Evolutionary conservation across 2,888 invertebrate species (phyloP), one percentile per base, ranked within the genome.

Genomic region (Phyto melanocephala): DNA sequence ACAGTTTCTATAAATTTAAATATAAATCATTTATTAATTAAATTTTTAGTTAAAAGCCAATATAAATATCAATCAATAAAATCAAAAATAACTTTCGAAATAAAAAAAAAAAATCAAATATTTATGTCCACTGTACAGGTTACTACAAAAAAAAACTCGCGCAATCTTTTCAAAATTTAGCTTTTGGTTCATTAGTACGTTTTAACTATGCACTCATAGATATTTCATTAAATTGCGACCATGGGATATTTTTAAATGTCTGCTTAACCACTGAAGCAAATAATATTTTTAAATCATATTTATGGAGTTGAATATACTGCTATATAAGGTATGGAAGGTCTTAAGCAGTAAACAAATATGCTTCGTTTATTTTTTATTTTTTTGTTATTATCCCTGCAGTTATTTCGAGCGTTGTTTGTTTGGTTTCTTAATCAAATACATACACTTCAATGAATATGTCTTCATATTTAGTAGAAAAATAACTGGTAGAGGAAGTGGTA

Each of bases 381-480:
- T 42, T 63, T 47, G 17, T 22, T 56, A 79, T 65, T 72, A 65
- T 65, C 58, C 42, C 72, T 42, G 58, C 58, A 74, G 58, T 79
- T 67, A 65, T 75, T 35, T 56, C 58, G 33, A 42, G 35, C 37
- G 65, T 50, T 58, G 70, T 74, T 81, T 62, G 77, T 37, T 28
- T 77, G 67, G 37, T 60, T 22, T 40, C 75, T 71, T 79, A 82
- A 82, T 82, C 82, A 82, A 82, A 79, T 82, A 54, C 47, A 60
- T 71, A 71, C 78, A 79, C 82, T 82, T 79, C 78, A 75, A 65
- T 82, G 75, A 82, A 79, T 79, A 79, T 75, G 45, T 79, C 78
- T 70, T 70, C 42, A 47, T 65, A 78, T 80, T 74, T 80, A 68
- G 67, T 60, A 65, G 37, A 11, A 15, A 50, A 50, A 60, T 35